Conservation (phyloP, 1,140 invertebrate genomes). For the Formica exsecta region DNA sequence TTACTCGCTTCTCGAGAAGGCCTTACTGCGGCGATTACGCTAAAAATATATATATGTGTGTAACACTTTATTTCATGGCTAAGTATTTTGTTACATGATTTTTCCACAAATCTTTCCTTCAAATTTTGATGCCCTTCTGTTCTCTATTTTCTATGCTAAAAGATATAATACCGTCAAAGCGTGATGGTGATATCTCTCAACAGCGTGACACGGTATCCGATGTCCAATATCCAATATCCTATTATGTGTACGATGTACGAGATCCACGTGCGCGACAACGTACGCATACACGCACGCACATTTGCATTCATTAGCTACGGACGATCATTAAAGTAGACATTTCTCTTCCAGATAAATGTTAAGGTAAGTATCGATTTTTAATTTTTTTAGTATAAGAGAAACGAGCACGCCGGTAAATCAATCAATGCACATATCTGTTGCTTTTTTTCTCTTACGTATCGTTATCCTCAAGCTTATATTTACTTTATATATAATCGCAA, state of each 20-base stretch:
- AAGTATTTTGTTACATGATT: too few species aligned
- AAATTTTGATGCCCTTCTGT: too few species aligned
- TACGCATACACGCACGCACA: background rate
- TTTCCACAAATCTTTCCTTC: too few species aligned
- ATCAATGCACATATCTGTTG: background rate
- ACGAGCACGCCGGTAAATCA: background rate
- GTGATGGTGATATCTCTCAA: background rate
- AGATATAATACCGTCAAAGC: constrained; percentile 21
- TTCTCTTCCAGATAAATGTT: background rate
- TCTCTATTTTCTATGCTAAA: too few species aligned
- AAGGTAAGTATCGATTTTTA: constrained; percentile 7
- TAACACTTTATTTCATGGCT: too few species aligned
- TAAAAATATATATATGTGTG: too few species aligned
- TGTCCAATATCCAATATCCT: constrained; percentile 26
- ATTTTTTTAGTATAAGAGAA: background rate
- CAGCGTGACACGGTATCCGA: background rate
- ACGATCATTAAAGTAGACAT: background rate
- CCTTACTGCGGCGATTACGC: too few species aligned
- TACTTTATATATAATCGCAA: background rate
- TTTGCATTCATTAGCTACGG: background rate
- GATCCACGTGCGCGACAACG: constrained; percentile 11
- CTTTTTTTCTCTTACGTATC: background rate
- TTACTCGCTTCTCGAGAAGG: too few species aligned
- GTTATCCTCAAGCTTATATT: background rate
- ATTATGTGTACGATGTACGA: background rate